These are phyloP conservation scores for Chroicocephalus ridibundus DNA, from an alignment of 2,113 vertebrate species.

Conservation along the genomic window DNA sequence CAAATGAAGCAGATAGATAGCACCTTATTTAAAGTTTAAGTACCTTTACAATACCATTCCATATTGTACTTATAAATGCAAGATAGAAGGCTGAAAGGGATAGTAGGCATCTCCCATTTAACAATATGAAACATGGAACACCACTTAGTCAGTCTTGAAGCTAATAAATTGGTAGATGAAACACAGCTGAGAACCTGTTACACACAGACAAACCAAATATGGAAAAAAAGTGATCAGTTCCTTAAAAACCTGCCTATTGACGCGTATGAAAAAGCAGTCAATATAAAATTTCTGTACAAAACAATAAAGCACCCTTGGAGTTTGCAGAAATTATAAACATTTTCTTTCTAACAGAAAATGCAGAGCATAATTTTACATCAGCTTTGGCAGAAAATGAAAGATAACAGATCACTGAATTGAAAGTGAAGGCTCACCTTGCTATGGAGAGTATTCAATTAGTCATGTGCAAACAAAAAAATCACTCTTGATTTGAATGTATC, in stretches of 20 bases:
- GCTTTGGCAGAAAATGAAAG: background rate
- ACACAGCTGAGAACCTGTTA: background rate
- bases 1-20: background rate
- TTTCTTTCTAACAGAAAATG: background rate
- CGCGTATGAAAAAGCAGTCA: background rate
- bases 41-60: background rate
- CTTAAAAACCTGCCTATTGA: background rate
- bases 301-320: accelerated
- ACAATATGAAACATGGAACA: background rate
- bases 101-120: background rate
- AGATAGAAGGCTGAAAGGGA: background rate
- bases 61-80: background rate
- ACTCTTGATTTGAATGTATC: background rate
- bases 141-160: background rate
- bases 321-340: background rate
- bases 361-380: background rate
- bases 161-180: background rate
- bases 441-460: background rate
- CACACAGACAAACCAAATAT: background rate
- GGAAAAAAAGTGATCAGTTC: background rate
- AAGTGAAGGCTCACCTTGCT: background rate
- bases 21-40: background rate
- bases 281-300: background rate
- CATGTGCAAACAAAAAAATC: background rate
- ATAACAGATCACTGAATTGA: background rate